phyloP scores from a whole-genome alignment of 64 coral and sea anemone species.

The Pocillopora verrucosa region DNA sequence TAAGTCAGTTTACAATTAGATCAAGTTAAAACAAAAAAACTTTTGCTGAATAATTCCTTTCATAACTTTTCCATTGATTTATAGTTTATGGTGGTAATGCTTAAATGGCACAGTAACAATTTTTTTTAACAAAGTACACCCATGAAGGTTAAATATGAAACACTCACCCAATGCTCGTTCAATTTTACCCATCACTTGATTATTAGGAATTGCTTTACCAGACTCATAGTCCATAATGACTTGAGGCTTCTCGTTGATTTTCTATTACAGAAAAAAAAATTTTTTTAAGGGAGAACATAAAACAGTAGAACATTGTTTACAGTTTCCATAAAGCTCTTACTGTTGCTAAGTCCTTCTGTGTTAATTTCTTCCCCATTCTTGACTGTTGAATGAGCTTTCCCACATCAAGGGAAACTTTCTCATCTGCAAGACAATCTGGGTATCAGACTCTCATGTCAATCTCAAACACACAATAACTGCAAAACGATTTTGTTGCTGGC shows the following conservation, averaged over 20 bases:
- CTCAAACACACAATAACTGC: not conserved
- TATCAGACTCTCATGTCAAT: not conserved
- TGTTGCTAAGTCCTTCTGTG: conserved; percentile 96
- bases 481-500: too few species aligned
- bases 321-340: conserved; percentile 38
- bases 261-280: conserved; percentile 62
- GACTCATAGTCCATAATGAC: conserved; percentile 98
- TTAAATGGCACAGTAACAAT: too few species aligned
- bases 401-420: conserved; percentile 91
- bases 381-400: conserved; percentile 91
- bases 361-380: conserved; percentile 95
- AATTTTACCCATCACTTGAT: conserved; percentile 91
- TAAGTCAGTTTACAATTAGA: too few species aligned
- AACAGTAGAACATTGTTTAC: too few species aligned
- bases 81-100: too few species aligned
- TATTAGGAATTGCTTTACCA: conserved; percentile 97
- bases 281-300: too few species aligned
- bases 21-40: too few species aligned
- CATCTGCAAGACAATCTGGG: conserved; percentile 56
- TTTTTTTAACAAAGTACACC: too few species aligned
- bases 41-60: too few species aligned
- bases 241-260: conserved; percentile 99
- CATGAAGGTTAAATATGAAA: too few species aligned
- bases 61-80: too few species aligned
- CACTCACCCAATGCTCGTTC: conserved; percentile 90